Evolutionary conservation across 2,888 invertebrate genomes (phyloP).

Genomic region (Phaedon cochleariae): DNA sequence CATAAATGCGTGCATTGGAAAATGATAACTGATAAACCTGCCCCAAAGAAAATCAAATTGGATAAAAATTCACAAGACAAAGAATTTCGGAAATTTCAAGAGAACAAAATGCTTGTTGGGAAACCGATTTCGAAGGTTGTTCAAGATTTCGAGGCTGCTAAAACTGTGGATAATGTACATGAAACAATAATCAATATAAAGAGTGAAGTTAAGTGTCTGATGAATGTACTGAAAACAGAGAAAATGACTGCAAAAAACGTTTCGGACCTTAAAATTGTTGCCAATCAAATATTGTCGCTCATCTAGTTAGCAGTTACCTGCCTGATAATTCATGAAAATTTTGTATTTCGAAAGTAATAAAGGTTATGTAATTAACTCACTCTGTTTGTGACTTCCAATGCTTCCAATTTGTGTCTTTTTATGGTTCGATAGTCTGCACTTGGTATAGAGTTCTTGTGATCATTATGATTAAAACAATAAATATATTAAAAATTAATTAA

Average conservation of each 20-base stretch:
- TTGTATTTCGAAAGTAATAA: no score
- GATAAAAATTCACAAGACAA: not conserved
- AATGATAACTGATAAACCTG: not conserved
- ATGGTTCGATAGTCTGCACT: not conserved
- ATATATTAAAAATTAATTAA: no score
- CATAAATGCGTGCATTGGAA: conserved; percentile 34
- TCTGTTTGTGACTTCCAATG: no score
- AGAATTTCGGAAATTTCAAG: not conserved
- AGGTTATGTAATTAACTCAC: no score
- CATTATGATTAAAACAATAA: no score
- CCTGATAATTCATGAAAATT: conserved; percentile 15
- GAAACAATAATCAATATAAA: conserved; percentile 42
- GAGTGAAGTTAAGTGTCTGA: conserved; percentile 45
- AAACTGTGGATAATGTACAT: conserved; percentile 22
- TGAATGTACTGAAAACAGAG: conserved; percentile 41
- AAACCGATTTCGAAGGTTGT: not conserved
- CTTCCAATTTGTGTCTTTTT: no score
- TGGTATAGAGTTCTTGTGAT: not conserved
- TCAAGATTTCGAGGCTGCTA: conserved; percentile 2
- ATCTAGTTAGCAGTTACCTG: conserved; percentile 21
- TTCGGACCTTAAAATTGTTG: conserved; percentile 40
- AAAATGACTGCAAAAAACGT: conserved; percentile 44
- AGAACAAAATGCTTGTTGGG: not conserved
- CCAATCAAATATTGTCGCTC: conserved; percentile 43
- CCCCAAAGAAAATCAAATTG: conserved; percentile 20